Evolutionary conservation across 1,140 invertebrate genomes (phyloP).

Genomic region (Drosophila lowei): DNA sequence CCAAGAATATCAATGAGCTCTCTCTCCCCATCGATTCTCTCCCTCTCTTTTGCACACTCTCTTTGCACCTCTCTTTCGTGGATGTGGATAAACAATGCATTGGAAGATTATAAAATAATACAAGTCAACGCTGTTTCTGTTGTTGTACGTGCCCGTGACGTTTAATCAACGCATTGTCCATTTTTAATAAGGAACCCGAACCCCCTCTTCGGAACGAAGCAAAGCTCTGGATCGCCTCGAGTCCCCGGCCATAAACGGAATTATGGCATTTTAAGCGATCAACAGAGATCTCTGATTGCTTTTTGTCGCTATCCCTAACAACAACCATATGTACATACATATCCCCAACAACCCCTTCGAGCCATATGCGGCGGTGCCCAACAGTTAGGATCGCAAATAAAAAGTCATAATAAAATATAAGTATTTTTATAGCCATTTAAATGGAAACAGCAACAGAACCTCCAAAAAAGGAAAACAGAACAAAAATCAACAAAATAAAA

Average conservation of each 20-base stretch:
- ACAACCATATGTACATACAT: background rate
- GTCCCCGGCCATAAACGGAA: slow-evolving; percentile 61
- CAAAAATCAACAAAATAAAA: slow-evolving; percentile 32
- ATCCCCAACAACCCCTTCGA: slow-evolving; percentile 18
- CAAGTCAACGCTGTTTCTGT: slow-evolving; percentile 65
- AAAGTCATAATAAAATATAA: slow-evolving; percentile 39
- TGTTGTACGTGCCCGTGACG: slow-evolving; percentile 75
- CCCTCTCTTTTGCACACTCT: slow-evolving; percentile 5
- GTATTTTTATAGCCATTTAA: slow-evolving; percentile 67
- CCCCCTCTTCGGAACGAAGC: background rate
- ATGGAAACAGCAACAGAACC: slow-evolving; percentile 51
- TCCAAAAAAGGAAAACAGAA: slow-evolving; percentile 63
- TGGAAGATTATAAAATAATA: slow-evolving; percentile 73
- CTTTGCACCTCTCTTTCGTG: no score
- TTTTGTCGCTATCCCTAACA: slow-evolving; percentile 29
- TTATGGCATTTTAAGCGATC: slow-evolving; percentile 77
- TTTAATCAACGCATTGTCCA: slow-evolving; percentile 65
- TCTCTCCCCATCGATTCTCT: slow-evolving; percentile 14
- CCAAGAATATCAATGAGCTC: slow-evolving; percentile 73
- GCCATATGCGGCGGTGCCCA: slow-evolving; percentile 28
- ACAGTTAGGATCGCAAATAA: slow-evolving; percentile 52
- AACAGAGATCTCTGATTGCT: slow-evolving; percentile 63
- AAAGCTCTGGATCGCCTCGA: background rate
- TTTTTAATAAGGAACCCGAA: slow-evolving; percentile 48
- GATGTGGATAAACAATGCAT: slow-evolving; percentile 44